phyloP scores from a whole-genome alignment of 1,140 invertebrate genomes.

The Artemia franciscana region DNA sequence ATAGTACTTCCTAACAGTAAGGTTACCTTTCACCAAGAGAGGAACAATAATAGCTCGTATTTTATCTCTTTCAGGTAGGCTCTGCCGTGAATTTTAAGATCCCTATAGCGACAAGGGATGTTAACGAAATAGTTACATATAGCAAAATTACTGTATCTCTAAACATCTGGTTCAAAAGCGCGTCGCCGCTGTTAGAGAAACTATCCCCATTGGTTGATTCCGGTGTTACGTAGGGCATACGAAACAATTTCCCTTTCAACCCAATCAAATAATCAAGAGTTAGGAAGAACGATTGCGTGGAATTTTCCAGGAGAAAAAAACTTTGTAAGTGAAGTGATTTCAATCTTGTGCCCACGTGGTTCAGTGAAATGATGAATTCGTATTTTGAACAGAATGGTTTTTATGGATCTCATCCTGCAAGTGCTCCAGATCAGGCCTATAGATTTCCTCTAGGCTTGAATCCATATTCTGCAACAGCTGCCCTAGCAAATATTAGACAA shows the following conservation, averaged over 20 bases:
- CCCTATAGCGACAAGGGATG: not conserved
- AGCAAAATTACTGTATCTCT: not conserved
- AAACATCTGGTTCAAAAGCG: not conserved
- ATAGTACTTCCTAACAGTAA: no score
- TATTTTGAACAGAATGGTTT: slow-evolving; percentile 84
- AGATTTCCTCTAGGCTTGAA: slow-evolving; percentile 45
- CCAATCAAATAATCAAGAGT: not conserved
- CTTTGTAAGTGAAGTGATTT: not conserved
- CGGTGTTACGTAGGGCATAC: not conserved
- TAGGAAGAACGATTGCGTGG: not conserved
- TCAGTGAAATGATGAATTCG: slow-evolving; percentile 49
- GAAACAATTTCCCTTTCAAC: not conserved
- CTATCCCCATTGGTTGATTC: not conserved
- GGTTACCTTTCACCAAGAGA: no score
- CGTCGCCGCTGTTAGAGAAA: not conserved
- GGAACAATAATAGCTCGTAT: not conserved
- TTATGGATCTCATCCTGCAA: slow-evolving; percentile 53
- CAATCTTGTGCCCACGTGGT: not conserved
- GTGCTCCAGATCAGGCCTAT: slow-evolving; percentile 35
- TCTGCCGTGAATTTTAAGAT: not conserved
- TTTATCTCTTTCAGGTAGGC: not conserved
- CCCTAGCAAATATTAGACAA: slow-evolving; percentile 47
- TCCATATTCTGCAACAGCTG: slow-evolving; percentile 12
- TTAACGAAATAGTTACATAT: not conserved
- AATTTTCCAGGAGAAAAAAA: not conserved